Conservation (phyloP, 2,797 vertebrate species). For the Harpagifer antarcticus region DNA sequence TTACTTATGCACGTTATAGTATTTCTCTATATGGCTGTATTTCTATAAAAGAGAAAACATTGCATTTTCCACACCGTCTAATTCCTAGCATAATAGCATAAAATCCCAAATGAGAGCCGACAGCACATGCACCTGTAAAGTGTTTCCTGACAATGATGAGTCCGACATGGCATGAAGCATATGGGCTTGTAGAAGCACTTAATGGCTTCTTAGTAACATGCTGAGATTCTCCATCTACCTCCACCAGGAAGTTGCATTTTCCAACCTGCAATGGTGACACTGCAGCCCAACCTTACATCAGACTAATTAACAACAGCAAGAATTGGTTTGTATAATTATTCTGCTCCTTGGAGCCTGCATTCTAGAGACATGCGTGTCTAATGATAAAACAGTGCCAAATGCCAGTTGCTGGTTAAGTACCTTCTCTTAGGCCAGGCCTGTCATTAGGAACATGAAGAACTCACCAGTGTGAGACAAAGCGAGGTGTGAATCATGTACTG, state of each 20-base stretch:
- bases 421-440: conserved; percentile 66
- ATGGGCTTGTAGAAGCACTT: conserved; percentile 62
- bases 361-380: conserved; percentile 80
- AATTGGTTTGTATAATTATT: conserved; percentile 81
- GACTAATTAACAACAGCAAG: conserved; percentile 81
- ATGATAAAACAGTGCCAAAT: conserved; percentile 82
- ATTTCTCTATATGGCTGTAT: background rate
- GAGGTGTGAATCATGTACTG: conserved; percentile 64
- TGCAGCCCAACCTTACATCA: conserved; percentile 60
- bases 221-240: conserved; percentile 76
- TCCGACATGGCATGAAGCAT: conserved; percentile 62
- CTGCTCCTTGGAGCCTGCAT: conserved; percentile 77
- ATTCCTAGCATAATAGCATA: conserved; percentile 34
- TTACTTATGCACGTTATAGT: background rate
- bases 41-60: background rate
- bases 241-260: conserved; percentile 62
- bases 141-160: conserved; percentile 67
- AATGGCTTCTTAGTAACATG: conserved; percentile 54
- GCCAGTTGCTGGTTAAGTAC: conserved; percentile 79
- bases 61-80: background rate
- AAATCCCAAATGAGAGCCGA: conserved; percentile 46
- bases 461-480: conserved; percentile 72
- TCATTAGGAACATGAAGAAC: conserved; percentile 75
- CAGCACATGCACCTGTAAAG: conserved; percentile 63
- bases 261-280: conserved; percentile 66